These are phyloP conservation scores for Bergia puertoricense DNA, from an alignment of 92 coral and sea anemone genomes.

Conservation along the genomic window DNA sequence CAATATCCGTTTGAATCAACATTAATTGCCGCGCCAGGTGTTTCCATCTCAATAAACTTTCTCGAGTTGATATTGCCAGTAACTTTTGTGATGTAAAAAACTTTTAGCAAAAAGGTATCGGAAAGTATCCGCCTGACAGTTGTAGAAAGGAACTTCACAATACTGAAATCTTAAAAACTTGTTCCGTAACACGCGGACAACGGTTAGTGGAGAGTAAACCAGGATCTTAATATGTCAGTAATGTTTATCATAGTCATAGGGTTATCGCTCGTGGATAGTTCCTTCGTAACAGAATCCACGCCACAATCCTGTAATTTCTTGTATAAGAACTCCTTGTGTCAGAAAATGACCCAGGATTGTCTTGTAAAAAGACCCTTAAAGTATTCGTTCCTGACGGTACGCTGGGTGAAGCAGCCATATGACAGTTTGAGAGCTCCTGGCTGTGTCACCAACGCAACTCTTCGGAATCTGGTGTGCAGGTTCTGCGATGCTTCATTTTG, in stretches of 20 bases:
- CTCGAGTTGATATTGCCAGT: not conserved
- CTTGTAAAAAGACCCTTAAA: not conserved
- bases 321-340: not conserved
- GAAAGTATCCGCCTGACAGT: not conserved
- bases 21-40: not conserved
- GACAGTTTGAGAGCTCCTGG: not conserved
- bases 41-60: too few relatives aligned
- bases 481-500: not conserved
- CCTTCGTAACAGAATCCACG: not conserved
- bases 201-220: too few relatives aligned
- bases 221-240: not conserved
- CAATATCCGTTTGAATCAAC: not conserved
- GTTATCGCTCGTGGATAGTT: too few relatives aligned
- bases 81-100: not conserved
- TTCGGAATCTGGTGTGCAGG: not conserved
- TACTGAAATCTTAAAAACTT: too few relatives aligned
- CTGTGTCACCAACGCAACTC: not conserved
- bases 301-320: not conserved
- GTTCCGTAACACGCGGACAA: too few relatives aligned
- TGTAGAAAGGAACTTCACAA: not conserved
- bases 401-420: not conserved
- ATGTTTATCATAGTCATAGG: not conserved
- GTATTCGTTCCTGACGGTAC: not conserved
- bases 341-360: not conserved
- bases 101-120: too few relatives aligned